Conservation (phyloP, 2,888 invertebrate species). For the Acrobasis consociella region DNA sequence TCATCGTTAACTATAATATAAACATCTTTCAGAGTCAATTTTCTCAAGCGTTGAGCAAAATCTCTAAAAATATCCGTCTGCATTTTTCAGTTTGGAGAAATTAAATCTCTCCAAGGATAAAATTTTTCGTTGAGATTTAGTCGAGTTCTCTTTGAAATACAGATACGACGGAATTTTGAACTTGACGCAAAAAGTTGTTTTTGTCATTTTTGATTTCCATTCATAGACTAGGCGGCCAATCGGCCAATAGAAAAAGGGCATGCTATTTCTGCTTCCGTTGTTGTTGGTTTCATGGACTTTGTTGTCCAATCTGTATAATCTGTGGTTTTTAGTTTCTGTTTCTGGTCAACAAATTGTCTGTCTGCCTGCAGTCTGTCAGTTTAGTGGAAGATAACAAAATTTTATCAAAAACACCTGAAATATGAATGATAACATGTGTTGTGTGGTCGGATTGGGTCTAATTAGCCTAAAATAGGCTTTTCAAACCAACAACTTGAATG, state of each 20-base stretch:
- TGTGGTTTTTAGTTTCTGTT: not conserved
- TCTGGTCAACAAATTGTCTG: no score
- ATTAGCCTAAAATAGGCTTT: constrained; percentile 47
- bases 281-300: not conserved
- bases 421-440: constrained; percentile 71
- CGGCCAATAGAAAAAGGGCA: not conserved
- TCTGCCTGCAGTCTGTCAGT: constrained; percentile 41
- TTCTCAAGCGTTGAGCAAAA: constrained; percentile 48
- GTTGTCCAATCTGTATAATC: no score
- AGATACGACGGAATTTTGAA: not conserved
- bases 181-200: not conserved
- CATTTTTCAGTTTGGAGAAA: not conserved
- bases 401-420: constrained; percentile 65
- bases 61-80: constrained; percentile 53
- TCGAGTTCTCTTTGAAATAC: no score
- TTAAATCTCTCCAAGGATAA: no score
- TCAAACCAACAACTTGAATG: constrained; percentile 37
- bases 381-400: constrained; percentile 50
- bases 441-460: constrained; percentile 42
- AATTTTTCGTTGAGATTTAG: no score
- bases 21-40: constrained; percentile 41
- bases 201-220: not conserved
- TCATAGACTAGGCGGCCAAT: not conserved
- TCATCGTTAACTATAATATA: constrained; percentile 48
- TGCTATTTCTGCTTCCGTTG: not conserved